Evolutionary conservation across 2,888 invertebrate genomes (phyloP), one percentile per base, ranked within the genome.

Genomic region (Lochmaea capreae): DNA sequence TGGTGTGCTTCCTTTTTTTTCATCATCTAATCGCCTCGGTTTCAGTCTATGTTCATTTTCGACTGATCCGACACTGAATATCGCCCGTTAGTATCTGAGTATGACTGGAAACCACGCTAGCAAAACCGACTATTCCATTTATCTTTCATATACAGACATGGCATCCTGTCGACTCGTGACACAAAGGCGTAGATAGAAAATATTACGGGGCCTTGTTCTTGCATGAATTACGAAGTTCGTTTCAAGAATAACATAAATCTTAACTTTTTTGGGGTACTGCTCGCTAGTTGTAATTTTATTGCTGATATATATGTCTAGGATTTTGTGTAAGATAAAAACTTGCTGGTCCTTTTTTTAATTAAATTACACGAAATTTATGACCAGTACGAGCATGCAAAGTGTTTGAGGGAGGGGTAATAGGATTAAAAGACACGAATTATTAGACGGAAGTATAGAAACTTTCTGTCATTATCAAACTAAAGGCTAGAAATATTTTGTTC

Each of bases 81-180:
- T 63, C 62, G 16, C 42, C 62, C 42, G 62, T 43, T 43, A 43
- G 66, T 66, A 54, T 66, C 66, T 66, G 66, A 57, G 39, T 66
- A 66, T 66, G 74, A 74, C 58, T 65, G 71, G 58, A 73, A 71
- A 71, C 74, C 74, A 61, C 74, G 71, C 71, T 59, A 54, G 70
- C 57, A 71, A 68, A 79, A 79, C 79, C 80, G 79, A 80, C 78
- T 78, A 79, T 71, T 78, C 77, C 79, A 80, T 80, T 79, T 80
- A 80, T 80, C 80, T 80, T 79, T 78, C 76, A 78, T 77, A 67
- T 74, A 72, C 71, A 78, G 79, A 76, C 77, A 76, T 77, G 79
- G 78, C 78, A 79, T 79, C 78, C 79, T 78, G 79, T 79, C 78
- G 75, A 71, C 72, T 75, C 72, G 72, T 78, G 78, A 77, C 43